Conservation (phyloP, 2,888 invertebrate species). For the Seira sanloemensis region DNA sequence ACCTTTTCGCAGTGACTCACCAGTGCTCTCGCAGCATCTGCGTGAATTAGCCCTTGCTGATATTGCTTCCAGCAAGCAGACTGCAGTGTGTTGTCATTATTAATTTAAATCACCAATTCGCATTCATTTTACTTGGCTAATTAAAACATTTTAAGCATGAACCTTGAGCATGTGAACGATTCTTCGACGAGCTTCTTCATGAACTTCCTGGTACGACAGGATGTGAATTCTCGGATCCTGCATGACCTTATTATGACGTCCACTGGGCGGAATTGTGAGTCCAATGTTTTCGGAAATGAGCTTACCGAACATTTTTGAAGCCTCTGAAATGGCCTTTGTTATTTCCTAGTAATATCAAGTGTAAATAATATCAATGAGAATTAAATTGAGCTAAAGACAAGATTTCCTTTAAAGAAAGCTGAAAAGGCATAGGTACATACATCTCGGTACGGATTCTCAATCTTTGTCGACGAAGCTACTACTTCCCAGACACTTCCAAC, state of each 20-base stretch:
- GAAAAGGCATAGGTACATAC: too few relatives aligned
- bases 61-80: slow-evolving; percentile 81
- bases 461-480: slow-evolving; percentile 78
- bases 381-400: neutral
- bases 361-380: too few relatives aligned
- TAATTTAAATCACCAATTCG: neutral
- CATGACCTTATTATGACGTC: slow-evolving; percentile 49
- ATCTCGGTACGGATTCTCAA: slow-evolving; percentile 80
- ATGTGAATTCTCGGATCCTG: slow-evolving; percentile 54
- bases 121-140: neutral
- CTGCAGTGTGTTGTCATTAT: slow-evolving; percentile 27
- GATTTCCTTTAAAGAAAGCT: too few relatives aligned
- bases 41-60: slow-evolving; percentile 81
- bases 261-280: slow-evolving; percentile 20
- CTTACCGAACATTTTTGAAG: slow-evolving; percentile 52
- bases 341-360: slow-evolving; percentile 42
- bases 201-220: slow-evolving; percentile 77
- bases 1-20: slow-evolving; percentile 79
- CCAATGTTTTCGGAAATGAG: slow-evolving; percentile 45
- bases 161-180: slow-evolving; percentile 81
- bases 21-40: slow-evolving; percentile 79
- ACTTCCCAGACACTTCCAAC: slow-evolving; percentile 81
- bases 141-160: slow-evolving; percentile 24
- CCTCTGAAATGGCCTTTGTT: slow-evolving; percentile 43
- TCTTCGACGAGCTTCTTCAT: slow-evolving; percentile 79